Evolutionary conservation across 1,140 invertebrate species (phyloP), one percentile per base, ranked within the genome.

Genomic region (Lanistes nyassanus): DNA sequence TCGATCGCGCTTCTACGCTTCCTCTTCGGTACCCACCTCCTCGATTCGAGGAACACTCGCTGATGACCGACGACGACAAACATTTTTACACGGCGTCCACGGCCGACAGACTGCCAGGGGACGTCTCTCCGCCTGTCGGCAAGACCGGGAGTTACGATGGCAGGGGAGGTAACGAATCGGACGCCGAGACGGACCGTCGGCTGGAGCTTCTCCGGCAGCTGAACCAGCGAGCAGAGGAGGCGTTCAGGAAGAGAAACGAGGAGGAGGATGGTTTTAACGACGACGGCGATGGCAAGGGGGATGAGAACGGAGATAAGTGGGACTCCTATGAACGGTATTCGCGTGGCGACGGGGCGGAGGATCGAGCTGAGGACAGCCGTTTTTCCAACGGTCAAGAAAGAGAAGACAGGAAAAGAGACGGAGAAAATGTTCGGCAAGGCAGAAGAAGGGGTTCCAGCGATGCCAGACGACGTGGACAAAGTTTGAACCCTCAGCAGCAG

Each of bases 151-250:
- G 19, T 2, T 31, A 55, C 9, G 13, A 26, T 19, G 51, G 36
- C 3, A 23, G 26, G 37, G 53, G 31, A 34, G 51, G 26, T 55
- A 21, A 23, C 29, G 34, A 1, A 51, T 42, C 55, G 21, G 70
- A 72, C 21, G 36, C 23, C 3, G 70, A 72, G 21, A n/a, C 37
- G 4, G 55, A 72, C 21, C 21, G 70, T 23, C 29, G 56, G 55
- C 36, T 72, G 55, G 70, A 72, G 42, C 26, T 23, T 16, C n/a
- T 72, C 6, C 37, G 70, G 19, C 55, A 60, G n/a, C n/a, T 72
- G 3, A 55, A 72, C 36, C 55, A 72, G 21, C 26, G 42, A 3
- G 36, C n/a, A 37, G n/a, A 21, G 5, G 53, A 60, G 23, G 55
- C 16, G 4, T 16, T 37, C 7, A 58, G 31, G n/a, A 53, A 34